A percentile compares a stretch with the other conserved stretches of the same genome.
phyloP scores from a whole-genome alignment of 2,888 invertebrate genomes.

The Aspidiotus destructor region DNA sequence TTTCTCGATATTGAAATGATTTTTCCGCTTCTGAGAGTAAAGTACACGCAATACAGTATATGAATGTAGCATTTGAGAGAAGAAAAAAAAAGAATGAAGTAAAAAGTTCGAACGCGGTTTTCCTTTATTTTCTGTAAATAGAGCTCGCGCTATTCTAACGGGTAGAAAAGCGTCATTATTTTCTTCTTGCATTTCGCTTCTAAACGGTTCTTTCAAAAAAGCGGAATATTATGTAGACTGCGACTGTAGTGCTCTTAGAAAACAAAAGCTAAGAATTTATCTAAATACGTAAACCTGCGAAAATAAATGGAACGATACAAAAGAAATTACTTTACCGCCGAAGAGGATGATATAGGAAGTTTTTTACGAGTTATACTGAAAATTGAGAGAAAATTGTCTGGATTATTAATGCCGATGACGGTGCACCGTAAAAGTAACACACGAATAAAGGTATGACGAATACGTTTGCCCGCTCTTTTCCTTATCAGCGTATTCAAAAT shows the following conservation, averaged over 20 bases:
- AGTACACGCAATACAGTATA: no score
- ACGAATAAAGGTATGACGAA: no score
- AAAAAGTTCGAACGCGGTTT: neutral
- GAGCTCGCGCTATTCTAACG: conserved; percentile 1
- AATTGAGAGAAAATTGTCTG: neutral
- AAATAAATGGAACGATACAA: neutral
- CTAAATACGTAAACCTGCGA: neutral
- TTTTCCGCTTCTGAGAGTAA: no score
- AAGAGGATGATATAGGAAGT: neutral
- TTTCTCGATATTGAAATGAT: no score
- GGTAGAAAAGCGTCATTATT: conserved; percentile 2
- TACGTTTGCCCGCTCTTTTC: no score
- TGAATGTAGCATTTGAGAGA: neutral
- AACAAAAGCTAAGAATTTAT: conserved; percentile 2
- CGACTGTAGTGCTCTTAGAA: neutral
- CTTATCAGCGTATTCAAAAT: no score
- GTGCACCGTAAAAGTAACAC: no score
- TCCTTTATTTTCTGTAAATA: neutral
- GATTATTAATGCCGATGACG: conserved; percentile 13
- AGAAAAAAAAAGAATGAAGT: neutral
- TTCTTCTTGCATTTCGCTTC: neutral
- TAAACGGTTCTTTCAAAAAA: conserved; percentile 1
- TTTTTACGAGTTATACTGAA: neutral
- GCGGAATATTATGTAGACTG: neutral
- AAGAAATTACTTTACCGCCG: neutral